Evolutionary conservation across 2,797 vertebrate genomes (phyloP).

Genomic region (Chloroceryle inda): DNA sequence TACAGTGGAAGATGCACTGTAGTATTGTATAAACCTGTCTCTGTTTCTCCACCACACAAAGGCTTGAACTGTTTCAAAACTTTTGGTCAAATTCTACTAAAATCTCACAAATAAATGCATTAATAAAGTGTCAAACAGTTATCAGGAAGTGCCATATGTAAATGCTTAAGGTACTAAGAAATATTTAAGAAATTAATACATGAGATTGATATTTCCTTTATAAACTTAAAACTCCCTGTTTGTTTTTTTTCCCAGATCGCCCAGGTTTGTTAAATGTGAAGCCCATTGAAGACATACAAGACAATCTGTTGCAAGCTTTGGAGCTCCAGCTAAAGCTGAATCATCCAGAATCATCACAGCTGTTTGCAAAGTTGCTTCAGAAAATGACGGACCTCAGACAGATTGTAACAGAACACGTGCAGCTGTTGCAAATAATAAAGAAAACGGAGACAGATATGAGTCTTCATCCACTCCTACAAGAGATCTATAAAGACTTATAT

Average conservation of each 20-base stretch:
- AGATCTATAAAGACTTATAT: slow-evolving; percentile 98
- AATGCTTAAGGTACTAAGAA: not conserved
- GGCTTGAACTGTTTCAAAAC: not conserved
- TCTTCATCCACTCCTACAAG: slow-evolving; percentile 95
- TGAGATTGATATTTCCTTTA: accelerated
- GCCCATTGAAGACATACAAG: slow-evolving; percentile 97
- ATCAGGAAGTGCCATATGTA: not conserved
- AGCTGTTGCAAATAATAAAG: slow-evolving; percentile 93
- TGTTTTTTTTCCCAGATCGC: slow-evolving; percentile 84
- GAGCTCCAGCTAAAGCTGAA: slow-evolving; percentile 96
- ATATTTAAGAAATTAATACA: accelerated
- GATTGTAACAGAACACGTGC: slow-evolving; percentile 96
- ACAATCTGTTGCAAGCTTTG: slow-evolving; percentile 93
- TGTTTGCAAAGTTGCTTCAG: slow-evolving; percentile 98
- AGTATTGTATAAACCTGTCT: not conserved
- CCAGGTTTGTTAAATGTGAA: slow-evolving; percentile 96
- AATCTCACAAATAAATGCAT: not conserved
- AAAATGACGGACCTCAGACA: slow-evolving; percentile 99
- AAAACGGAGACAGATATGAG: slow-evolving; percentile 95
- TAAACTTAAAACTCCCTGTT: accelerated
- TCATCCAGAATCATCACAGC: slow-evolving; percentile 94
- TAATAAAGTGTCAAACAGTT: not conserved
- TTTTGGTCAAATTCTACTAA: not conserved
- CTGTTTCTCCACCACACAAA: not conserved
- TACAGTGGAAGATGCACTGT: not conserved